Conservation (phyloP, 1,140 invertebrate species). For the Druon quercuslanigerum region DNA sequence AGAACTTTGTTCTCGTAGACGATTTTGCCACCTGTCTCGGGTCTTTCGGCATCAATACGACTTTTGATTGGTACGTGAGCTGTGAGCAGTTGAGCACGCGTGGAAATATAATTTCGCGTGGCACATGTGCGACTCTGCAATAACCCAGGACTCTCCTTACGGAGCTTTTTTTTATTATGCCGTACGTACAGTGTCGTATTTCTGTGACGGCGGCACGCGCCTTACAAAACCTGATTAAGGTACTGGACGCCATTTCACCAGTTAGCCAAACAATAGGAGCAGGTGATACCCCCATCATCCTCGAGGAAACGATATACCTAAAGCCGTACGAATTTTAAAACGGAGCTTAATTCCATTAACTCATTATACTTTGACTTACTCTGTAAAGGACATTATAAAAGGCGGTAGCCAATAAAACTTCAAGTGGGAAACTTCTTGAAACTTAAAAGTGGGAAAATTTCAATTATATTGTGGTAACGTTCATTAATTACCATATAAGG, state of each 20-base stretch:
- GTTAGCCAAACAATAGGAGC: constrained; percentile 56
- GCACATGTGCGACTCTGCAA: background rate
- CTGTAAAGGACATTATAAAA: too few species aligned
- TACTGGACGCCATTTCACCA: constrained; percentile 46
- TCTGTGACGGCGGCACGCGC: constrained; percentile 47
- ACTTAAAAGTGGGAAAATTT: too few species aligned
- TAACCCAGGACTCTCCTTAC: constrained; percentile 1
- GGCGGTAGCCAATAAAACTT: too few species aligned
- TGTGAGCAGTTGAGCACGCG: too few species aligned
- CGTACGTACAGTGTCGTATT: constrained; percentile 50
- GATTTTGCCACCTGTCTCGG: background rate
- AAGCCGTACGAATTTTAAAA: too few species aligned
- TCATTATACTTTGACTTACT: too few species aligned
- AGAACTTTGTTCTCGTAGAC: background rate
- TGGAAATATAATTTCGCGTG: background rate
- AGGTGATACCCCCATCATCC: constrained; percentile 49
- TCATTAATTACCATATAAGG: too few species aligned
- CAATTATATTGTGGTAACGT: too few species aligned
- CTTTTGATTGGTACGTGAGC: background rate
- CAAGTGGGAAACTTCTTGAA: too few species aligned
- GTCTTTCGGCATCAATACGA: background rate
- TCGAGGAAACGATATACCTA: background rate
- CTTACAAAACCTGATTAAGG: constrained; percentile 37
- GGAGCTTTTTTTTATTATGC: constrained; percentile 12
- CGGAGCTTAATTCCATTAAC: too few species aligned